Evolutionary conservation across 2,888 invertebrate genomes (phyloP), one percentile per base, ranked within the genome.

Genomic region (Platycheirus rosarum): DNA sequence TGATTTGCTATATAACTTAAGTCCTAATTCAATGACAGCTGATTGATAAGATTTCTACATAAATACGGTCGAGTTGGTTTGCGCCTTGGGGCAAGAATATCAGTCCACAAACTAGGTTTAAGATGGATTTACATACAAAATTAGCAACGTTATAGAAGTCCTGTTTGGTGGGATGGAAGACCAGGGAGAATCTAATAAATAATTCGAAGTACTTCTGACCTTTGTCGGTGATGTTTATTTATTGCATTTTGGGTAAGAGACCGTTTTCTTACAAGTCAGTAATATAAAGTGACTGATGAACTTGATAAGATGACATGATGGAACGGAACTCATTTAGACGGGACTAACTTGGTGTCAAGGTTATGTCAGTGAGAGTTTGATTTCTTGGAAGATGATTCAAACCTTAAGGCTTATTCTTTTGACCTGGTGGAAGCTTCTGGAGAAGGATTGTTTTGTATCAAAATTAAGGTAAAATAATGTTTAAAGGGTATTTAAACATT

Each of bases 1-100:
- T 18, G 57, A 55, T 51, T 48, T 37, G 57, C 35, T 46, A 69
- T 69, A 53, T 65, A n/a, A n/a, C 51, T 62, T 62, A 37, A 44
- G 53, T 76, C 29, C 26, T 55, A 53, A 69, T 53, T 75, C 69
- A 57, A 63, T 69, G 74, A 75, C 68, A 55, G 57, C 80, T 80
- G 80, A 80, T 80, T 80, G 80, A 80, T 76, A 70, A 75, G 65
- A 75, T 63, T 70, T 42, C 35, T 60, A 32, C 8, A 4, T 60
- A 40, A 26, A 57, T 62, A 75, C 53, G 70, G 65, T 71, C 29
- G 75, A 13, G 14, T 70, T 14, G 75, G 69, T 40, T 60, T 48
- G 18, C 6, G 26, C n/a, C n/a, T 35, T 5, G 5, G 14, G n/a
- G 9, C 20, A 20, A 4, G 18, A 44, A 32, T 26, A 44, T 29